Base-by-base conservation (phyloP, 2,888 invertebrate genomes). In the Alviniconcha strummeri region DNA sequence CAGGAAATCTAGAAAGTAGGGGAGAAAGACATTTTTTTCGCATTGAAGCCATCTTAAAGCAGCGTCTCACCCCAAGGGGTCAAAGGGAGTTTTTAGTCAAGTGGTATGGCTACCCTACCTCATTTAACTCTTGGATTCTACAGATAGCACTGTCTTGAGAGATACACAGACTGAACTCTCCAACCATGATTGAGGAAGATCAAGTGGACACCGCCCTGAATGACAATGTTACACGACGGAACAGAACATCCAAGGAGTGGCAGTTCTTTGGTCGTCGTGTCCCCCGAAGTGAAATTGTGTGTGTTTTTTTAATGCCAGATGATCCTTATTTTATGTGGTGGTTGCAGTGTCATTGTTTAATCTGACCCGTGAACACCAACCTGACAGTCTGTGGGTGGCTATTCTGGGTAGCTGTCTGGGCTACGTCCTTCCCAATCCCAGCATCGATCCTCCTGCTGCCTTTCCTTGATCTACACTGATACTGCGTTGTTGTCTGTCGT, bases 1-100 rank as follows among this genome's bases (percentile, higher is more conserved):
- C 86, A 52, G 56, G 80, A 75, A 19, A 76, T 76, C 57, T 56
- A 76, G 57, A 76, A 76, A 57, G 76, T 57, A 55, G 75, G 75
- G 57, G 74, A 75, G 36, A 79, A 74, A 52, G 82, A n/a, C n/a
- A 88, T n/a, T 60, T 83, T 17, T 81, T 79, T 81, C 74, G 78
- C 64, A 64, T 88, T 71, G 84, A 84, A 67, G 15, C 76, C 54
- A 86, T 87, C n/a, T 54, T 87, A 17, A 69, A 76, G 7, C 71
- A 75, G 4, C 54, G 74, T 9, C 55, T 9, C 15, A 57, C 77
- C 3, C 15, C 52, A 57, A 80, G 81, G 0, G 78, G 75, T n/a
- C 52, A 67, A 78, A 80, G 5, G 9, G 54, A 84, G 54, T 60
- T 57, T 52, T 71, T 83, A n/a, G 77, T 85, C 13, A 64, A 77